Percentiles rank a stretch among this genome's conserved stretches.
phyloP scores from a whole-genome alignment of 2,797 vertebrate species.

The Danio albolineatus region DNA sequence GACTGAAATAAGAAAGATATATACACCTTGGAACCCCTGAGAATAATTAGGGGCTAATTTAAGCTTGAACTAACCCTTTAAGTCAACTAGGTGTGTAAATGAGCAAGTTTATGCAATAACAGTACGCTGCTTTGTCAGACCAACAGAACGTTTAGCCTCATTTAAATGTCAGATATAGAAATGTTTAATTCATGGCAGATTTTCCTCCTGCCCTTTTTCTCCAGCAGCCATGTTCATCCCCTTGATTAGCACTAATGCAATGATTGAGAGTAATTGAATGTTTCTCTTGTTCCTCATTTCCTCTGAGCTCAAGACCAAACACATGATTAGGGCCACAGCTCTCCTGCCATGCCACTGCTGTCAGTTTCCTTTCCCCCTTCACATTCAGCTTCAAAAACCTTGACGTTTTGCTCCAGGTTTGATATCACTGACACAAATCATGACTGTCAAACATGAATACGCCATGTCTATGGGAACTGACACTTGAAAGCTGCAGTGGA shows the following conservation, averaged over 20 bases:
- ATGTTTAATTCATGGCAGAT: slow-evolving; percentile 23
- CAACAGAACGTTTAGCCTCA: neutral
- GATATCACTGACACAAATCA: neutral
- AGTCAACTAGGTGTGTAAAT: neutral
- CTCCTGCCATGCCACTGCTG: slow-evolving; percentile 11
- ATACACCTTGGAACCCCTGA: too few species aligned
- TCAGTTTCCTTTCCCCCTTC: slow-evolving; percentile 7
- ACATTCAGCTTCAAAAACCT: neutral
- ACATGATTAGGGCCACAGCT: slow-evolving; percentile 32
- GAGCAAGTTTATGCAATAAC: neutral
- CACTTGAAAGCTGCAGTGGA: neutral
- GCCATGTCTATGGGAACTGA: neutral
- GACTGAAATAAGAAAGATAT: too few species aligned
- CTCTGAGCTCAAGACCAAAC: slow-evolving; percentile 34
- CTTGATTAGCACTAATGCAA: slow-evolving; percentile 52
- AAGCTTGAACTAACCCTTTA: too few species aligned
- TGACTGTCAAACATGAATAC: neutral
- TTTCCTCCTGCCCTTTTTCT: slow-evolving; percentile 23
- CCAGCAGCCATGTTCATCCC: slow-evolving; percentile 3
- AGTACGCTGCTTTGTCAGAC: neutral
- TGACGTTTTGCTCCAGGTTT: neutral
- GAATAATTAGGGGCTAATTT: too few species aligned
- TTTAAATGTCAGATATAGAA: neutral
- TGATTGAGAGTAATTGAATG: slow-evolving; percentile 48
- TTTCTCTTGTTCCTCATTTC: slow-evolving; percentile 31